phyloP scores from a whole-genome alignment of 2,888 invertebrate species.

The Himalopsyche japonica region DNA sequence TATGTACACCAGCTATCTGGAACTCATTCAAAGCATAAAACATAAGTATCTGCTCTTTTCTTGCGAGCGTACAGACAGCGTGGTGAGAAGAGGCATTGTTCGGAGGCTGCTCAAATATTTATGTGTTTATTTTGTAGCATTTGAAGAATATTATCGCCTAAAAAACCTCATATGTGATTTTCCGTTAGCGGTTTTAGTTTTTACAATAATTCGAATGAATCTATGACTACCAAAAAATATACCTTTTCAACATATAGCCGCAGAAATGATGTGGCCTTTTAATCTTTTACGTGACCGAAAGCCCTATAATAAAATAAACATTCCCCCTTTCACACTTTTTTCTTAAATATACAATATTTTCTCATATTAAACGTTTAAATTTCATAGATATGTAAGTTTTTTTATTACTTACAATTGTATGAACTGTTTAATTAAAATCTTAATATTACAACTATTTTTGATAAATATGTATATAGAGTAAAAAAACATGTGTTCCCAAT shows the following conservation, averaged over 20 bases:
- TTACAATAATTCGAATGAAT: not conserved
- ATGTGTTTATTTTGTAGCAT: conserved; percentile 16
- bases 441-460: too few species aligned
- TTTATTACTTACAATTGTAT: too few species aligned
- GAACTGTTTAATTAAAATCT: too few species aligned
- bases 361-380: too few species aligned
- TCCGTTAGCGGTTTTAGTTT: not conserved
- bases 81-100: conserved; percentile 8
- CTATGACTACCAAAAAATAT: not conserved
- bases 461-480: too few species aligned
- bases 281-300: too few species aligned
- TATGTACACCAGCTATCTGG: conserved; percentile 12
- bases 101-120: conserved; percentile 15
- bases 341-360: too few species aligned
- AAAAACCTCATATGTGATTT: not conserved
- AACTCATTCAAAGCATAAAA: conserved; percentile 16
- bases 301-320: too few species aligned
- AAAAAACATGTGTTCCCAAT: too few species aligned
- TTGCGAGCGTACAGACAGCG: not conserved
- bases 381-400: too few species aligned
- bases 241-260: not conserved
- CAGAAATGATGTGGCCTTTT: too few species aligned
- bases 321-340: too few species aligned
- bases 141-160: not conserved
- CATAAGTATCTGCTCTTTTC: conserved; percentile 17